Conservation (phyloP, 2,113 vertebrate genomes). For the Muntiacus reevesi region DNA sequence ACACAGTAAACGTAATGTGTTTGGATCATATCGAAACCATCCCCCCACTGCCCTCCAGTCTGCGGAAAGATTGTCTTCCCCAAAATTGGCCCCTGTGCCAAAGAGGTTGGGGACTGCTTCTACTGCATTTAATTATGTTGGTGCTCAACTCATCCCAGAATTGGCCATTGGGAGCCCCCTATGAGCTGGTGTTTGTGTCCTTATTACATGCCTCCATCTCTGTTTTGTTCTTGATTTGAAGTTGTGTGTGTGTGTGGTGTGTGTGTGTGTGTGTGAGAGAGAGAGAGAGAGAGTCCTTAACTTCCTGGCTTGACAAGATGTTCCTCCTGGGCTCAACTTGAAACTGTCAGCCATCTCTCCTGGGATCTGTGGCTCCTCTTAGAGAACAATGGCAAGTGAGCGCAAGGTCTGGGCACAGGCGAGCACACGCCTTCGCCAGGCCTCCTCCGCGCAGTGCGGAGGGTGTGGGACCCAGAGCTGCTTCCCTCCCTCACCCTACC, state of each 20-base stretch:
- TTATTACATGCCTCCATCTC: background rate
- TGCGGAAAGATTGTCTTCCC: background rate
- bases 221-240: background rate
- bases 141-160: background rate
- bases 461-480: background rate
- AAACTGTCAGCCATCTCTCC: background rate
- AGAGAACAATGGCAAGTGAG: background rate
- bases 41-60: background rate
- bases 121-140: background rate
- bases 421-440: background rate
- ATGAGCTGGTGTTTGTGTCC: background rate
- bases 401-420: background rate
- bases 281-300: background rate
- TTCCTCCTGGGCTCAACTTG: background rate
- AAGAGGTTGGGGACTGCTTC: background rate
- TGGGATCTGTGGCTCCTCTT: background rate
- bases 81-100: background rate
- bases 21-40: background rate
- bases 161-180: background rate
- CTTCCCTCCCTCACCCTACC: background rate
- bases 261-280: background rate
- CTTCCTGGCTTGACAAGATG: background rate
- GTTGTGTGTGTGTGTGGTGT: background rate
- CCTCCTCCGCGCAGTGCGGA: background rate
- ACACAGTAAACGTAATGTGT: background rate